A percentile compares a stretch with the other conserved stretches of the same genome.
Conservation (phyloP, 1,140 invertebrate genomes). For the Drosophila truncata region DNA sequence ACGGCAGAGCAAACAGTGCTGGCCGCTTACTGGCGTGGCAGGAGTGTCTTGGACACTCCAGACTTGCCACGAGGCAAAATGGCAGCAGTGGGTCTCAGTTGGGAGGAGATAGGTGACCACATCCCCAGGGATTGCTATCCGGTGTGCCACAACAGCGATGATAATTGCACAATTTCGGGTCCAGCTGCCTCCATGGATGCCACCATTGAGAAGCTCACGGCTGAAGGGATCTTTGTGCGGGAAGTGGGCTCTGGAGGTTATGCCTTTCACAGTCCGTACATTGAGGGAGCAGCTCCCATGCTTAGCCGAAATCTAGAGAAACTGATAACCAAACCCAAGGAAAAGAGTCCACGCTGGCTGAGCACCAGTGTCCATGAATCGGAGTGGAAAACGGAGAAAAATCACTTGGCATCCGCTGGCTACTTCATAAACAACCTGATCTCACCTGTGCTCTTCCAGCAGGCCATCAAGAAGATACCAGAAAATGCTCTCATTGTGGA, state of each 20-base stretch:
- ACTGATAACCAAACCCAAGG: slow-evolving; percentile 92
- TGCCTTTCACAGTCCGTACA: slow-evolving; percentile 98
- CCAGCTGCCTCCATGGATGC: slow-evolving; percentile 91
- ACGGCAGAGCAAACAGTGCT: slow-evolving; percentile 96
- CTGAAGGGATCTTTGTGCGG: slow-evolving; percentile 94
- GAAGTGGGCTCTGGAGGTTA: slow-evolving; percentile 94
- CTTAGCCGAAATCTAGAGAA: slow-evolving; percentile 91
- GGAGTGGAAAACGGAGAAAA: slow-evolving; percentile 91
- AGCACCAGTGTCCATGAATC: slow-evolving; percentile 94
- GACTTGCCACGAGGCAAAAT: slow-evolving; percentile 90
- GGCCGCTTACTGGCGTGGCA: slow-evolving; percentile 96
- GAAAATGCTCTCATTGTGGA: slow-evolving; percentile 95
- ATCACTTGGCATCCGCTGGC: slow-evolving; percentile 93
- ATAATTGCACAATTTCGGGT: slow-evolving; percentile 97
- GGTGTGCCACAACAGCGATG: slow-evolving; percentile 96
- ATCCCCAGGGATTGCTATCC: slow-evolving; percentile 92
- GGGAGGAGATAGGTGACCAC: slow-evolving; percentile 91
- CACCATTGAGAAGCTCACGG: slow-evolving; percentile 86
- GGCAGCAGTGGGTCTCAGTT: slow-evolving; percentile 95
- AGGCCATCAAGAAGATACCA: slow-evolving; percentile 93
- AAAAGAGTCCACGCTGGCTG: slow-evolving; percentile 93
- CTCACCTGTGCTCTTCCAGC: slow-evolving; percentile 93
- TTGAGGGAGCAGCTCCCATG: slow-evolving; percentile 92
- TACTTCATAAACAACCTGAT: slow-evolving; percentile 99
- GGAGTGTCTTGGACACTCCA: slow-evolving; percentile 92